A percentile compares a stretch with the other conserved stretches of the same genome.
phyloP scores from a whole-genome alignment of 2,797 vertebrate species.

The Threskiornis aethiopicus region DNA sequence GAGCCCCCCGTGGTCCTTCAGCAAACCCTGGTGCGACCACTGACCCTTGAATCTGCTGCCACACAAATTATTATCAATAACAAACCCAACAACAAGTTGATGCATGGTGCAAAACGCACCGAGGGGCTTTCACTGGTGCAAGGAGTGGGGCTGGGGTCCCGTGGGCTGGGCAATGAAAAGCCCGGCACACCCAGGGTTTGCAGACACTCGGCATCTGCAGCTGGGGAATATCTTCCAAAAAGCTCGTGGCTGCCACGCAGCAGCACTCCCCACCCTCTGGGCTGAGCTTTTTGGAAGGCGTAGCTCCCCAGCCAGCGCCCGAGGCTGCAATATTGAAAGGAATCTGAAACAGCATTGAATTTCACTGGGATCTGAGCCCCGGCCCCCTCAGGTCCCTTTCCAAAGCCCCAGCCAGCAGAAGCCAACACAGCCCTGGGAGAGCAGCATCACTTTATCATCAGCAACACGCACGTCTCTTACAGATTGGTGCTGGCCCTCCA shows the following conservation, averaged over 20 bases:
- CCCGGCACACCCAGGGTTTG: not conserved
- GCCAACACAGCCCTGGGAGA: not conserved
- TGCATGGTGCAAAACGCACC: not conserved
- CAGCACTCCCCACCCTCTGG: not conserved
- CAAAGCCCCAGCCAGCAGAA: not conserved
- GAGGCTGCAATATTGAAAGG: not conserved
- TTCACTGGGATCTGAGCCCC: not conserved
- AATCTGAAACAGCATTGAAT: not conserved
- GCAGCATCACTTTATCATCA: not conserved
- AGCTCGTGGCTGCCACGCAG: fast-evolving
- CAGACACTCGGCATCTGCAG: fast-evolving
- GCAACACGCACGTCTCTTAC: fast-evolving
- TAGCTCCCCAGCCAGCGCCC: not conserved
- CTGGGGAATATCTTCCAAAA: not conserved
- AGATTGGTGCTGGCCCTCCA: not conserved
- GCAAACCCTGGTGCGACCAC: not conserved
- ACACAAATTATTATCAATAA: fast-evolving
- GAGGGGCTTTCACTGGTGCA: fast-evolving
- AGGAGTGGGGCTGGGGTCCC: not conserved
- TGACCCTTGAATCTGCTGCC: not conserved
- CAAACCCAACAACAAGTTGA: not conserved
- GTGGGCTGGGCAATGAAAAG: not conserved
- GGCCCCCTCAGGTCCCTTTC: not conserved
- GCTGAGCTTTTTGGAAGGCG: not conserved
- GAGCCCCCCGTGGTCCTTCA: not conserved